Evolutionary conservation across 2,113 vertebrate genomes (phyloP).

Genomic region (Sus scrofa): T2T-Sscrofa CM000826.6:150249501-150250000

Average conservation of each 20-base stretch:
- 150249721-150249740: rapidly evolving
- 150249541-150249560: neutral
- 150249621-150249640: rapidly evolving
- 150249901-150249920: neutral
- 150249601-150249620: rapidly evolving
- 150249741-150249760: rapidly evolving
- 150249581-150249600: neutral
- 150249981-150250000: neutral
- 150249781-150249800: neutral
- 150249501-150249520: no score
- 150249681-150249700: rapidly evolving
- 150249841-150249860: neutral
- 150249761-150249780: neutral
- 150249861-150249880: rapidly evolving
- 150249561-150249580: neutral
- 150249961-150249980: neutral
- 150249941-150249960: neutral
- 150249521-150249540: rapidly evolving
- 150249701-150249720: neutral
- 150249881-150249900: neutral
- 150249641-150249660: neutral
- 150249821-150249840: neutral
- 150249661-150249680: neutral
- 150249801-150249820: rapidly evolving
- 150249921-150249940: no score